phyloP scores from a whole-genome alignment of 2,888 invertebrate species.

The Morpho deidamia region DNA sequence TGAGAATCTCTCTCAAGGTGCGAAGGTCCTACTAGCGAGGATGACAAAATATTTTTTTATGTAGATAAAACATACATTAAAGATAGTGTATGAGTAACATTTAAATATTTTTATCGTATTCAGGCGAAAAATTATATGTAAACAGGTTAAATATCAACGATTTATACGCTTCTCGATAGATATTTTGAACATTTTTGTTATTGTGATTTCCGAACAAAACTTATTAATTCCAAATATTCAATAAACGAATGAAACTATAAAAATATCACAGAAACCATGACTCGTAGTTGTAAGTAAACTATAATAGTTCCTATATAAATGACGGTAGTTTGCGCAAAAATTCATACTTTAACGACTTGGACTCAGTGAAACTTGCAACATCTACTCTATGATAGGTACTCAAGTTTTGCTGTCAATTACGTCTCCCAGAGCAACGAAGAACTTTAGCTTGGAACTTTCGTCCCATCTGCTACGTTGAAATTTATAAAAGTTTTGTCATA shows the following conservation, averaged over 20 bases:
- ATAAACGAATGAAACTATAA: background rate
- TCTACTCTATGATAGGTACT: slow-evolving; percentile 26
- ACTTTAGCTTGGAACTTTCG: slow-evolving; percentile 23
- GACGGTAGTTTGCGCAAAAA: slow-evolving; percentile 26
- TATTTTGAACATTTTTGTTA: too few species aligned
- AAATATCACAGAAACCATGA: slow-evolving; percentile 15
- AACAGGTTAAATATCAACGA: too few species aligned
- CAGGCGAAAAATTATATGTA: too few species aligned
- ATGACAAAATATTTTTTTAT: too few species aligned
- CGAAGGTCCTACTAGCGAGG: too few species aligned
- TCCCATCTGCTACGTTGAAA: slow-evolving; percentile 11
- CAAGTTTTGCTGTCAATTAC: slow-evolving; percentile 41
- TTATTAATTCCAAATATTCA: too few species aligned
- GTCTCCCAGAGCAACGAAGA: slow-evolving; percentile 22
- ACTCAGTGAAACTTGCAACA: slow-evolving; percentile 20
- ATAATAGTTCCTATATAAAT: slow-evolving; percentile 28
- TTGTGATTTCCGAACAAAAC: too few species aligned
- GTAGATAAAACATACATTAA: too few species aligned
- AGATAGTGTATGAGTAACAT: too few species aligned
- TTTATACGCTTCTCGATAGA: too few species aligned
- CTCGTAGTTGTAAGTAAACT: slow-evolving; percentile 22
- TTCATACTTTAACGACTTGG: slow-evolving; percentile 29
- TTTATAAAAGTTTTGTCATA: slow-evolving; percentile 18
- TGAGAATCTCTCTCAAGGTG: too few species aligned
- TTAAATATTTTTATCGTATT: too few species aligned